Evolutionary conservation across 2,113 vertebrate species (phyloP).

Genomic region (Colaptes auratus): DNA sequence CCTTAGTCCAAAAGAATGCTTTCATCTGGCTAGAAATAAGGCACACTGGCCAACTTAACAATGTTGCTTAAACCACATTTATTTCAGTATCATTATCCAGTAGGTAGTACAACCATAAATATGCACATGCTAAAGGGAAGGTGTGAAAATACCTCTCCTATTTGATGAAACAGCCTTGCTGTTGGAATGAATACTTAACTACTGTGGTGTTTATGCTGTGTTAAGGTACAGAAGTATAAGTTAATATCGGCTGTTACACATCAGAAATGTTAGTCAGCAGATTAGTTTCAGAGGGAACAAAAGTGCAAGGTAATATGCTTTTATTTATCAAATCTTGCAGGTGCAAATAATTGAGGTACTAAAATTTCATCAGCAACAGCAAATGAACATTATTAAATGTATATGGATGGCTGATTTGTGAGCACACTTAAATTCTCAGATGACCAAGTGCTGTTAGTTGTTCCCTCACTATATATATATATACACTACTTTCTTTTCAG

Average conservation of each 20-base stretch:
- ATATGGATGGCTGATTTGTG: background rate
- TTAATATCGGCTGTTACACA: background rate
- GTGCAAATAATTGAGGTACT: background rate
- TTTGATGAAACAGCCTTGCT: background rate
- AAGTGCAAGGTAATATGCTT: background rate
- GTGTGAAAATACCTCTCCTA: background rate
- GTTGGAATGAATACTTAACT: background rate
- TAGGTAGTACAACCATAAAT: background rate
- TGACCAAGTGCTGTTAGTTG: background rate
- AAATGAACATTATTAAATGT: background rate
- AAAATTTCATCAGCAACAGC: background rate
- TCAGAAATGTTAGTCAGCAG: background rate
- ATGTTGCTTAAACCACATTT: background rate
- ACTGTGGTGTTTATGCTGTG: background rate
- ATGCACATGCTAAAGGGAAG: background rate
- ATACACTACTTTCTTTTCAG: background rate
- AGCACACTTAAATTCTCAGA: background rate
- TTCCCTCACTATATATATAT: background rate
- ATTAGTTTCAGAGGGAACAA: background rate
- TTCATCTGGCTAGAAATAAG: background rate
- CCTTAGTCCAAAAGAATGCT: background rate
- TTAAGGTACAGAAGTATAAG: background rate
- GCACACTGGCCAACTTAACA: background rate
- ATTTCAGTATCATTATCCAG: background rate
- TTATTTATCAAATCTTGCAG: background rate